Percentiles rank a stretch among this genome's conserved stretches.
phyloP scores from a whole-genome alignment of 2,888 invertebrate species.

The Chymomyza fuscimana region DNA sequence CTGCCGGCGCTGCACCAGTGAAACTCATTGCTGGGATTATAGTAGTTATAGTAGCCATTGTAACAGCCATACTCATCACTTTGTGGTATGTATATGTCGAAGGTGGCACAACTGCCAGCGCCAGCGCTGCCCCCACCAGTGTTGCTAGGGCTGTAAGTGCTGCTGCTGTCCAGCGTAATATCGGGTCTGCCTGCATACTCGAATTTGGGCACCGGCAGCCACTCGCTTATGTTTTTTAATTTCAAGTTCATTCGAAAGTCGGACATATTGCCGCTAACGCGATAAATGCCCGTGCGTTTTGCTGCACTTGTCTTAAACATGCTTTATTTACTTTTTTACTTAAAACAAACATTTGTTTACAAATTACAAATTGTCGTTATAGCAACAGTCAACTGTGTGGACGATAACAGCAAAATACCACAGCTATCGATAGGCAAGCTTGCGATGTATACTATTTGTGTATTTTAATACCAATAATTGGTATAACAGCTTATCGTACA shows the following conservation, averaged over 20 bases:
- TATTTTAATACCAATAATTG: neutral
- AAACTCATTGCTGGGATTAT: conserved; percentile 29
- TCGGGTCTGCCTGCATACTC: conserved; percentile 47
- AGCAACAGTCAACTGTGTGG: conserved; percentile 29
- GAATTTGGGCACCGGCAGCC: conserved; percentile 77
- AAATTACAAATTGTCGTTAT: conserved; percentile 40
- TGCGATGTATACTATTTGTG: too few relatives aligned
- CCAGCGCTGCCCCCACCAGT: neutral
- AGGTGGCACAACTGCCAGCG: neutral
- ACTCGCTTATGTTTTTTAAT: conserved; percentile 69
- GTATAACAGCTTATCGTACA: neutral
- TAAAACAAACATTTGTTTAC: conserved; percentile 8
- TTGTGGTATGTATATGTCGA: conserved; percentile 37
- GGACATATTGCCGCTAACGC: conserved; percentile 67
- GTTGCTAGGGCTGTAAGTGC: neutral
- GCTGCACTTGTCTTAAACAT: conserved; percentile 41
- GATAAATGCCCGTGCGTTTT: conserved; percentile 76
- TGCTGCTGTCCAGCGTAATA: neutral
- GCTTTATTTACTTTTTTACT: conserved; percentile 32
- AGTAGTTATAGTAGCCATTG: conserved; percentile 39
- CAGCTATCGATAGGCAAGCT: neutral
- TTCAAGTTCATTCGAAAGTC: conserved; percentile 51
- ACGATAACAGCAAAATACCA: neutral
- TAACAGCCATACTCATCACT: conserved; percentile 24
- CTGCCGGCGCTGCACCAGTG: conserved; percentile 8